Conservation (phyloP, 2,888 invertebrate genomes). For the Litoditis marina region DNA sequence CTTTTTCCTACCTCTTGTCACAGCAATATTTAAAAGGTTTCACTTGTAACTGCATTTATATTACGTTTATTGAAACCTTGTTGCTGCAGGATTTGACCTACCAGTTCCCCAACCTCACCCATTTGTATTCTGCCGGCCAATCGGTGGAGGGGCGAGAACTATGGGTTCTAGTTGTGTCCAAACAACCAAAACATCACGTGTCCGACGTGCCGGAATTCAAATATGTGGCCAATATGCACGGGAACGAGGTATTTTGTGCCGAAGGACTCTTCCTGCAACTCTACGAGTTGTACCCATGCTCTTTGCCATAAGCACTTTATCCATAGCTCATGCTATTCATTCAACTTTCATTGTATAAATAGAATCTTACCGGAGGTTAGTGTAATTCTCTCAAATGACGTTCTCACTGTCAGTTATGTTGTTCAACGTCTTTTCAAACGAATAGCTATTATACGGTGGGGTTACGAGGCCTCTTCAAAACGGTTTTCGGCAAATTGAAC, state of each 20-base stretch:
- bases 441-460: too few species aligned
- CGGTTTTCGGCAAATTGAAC: too few species aligned
- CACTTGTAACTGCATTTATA: not conserved
- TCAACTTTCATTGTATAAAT: not conserved
- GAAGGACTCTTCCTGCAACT: too few species aligned
- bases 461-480: too few species aligned
- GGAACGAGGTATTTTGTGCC: constrained; percentile 78
- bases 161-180: constrained; percentile 83
- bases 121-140: constrained; percentile 72
- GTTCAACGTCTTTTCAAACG: too few species aligned
- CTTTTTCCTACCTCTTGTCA: not conserved
- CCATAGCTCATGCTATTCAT: too few species aligned
- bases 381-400: too few species aligned
- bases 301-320: too few species aligned
- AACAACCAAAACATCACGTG: constrained; percentile 76
- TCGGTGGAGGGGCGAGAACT: constrained; percentile 81
- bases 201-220: constrained; percentile 84
- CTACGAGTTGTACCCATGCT: not conserved
- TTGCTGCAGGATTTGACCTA: constrained; percentile 25
- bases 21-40: constrained; percentile 1
- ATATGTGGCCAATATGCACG: constrained; percentile 92
- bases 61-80: not conserved
- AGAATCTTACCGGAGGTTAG: too few species aligned
- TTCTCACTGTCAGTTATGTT: too few species aligned
- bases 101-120: constrained; percentile 60